Evolutionary conservation across 2,113 vertebrate species (phyloP).

Genomic region (Channa argus): DNA sequence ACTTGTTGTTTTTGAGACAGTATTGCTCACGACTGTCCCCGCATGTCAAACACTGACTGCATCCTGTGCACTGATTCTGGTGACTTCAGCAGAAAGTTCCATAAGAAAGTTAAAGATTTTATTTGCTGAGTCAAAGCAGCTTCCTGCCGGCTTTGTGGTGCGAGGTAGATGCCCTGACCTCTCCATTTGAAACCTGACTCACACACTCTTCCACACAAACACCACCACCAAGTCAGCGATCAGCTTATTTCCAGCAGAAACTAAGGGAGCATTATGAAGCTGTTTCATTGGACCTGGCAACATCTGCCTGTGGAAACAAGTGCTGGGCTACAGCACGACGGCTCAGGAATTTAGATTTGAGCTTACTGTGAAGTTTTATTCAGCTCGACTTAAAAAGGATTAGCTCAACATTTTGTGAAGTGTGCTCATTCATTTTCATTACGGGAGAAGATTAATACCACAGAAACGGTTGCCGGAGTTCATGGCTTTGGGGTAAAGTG

Average conservation of each 20-base stretch:
- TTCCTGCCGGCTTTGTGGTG: constrained; percentile 41
- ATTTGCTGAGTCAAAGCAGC: constrained; percentile 66
- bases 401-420: neutral
- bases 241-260: neutral
- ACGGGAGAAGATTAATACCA: neutral
- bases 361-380: neutral
- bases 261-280: neutral
- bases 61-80: no score
- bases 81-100: no score
- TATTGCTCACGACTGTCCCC: no score
- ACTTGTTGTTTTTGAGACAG: no score
- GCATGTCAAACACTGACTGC: no score
- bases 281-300: constrained; percentile 11
- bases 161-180: constrained; percentile 9
- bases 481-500: no score
- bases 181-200: constrained; percentile 20
- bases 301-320: constrained; percentile 1
- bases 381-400: neutral
- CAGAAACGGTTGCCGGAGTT: no score
- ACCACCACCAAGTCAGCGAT: constrained; percentile 1
- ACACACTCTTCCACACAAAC: constrained; percentile 10
- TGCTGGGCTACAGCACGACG: neutral
- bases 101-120: constrained; percentile 31
- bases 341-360: neutral
- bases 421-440: neutral